Evolutionary conservation across 2,113 vertebrate genomes (phyloP), one percentile per base, ranked within the genome.

Genomic region (Hoplias malabaricus): DNA sequence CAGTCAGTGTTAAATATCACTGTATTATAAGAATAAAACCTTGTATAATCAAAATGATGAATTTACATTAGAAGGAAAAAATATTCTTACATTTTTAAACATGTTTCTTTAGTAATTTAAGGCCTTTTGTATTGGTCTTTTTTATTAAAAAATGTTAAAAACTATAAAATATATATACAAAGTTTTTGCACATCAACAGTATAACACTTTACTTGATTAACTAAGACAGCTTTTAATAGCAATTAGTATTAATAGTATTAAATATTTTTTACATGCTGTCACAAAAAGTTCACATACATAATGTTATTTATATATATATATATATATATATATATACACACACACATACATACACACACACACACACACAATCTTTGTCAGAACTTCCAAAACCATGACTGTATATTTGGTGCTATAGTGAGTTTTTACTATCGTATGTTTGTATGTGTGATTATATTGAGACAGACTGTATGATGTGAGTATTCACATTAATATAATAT

Each of bases 321-420:
- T 36, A 62, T 76, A 69, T 53, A n/a, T n/a, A n/a, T n/a, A n/a
- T n/a, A n/a, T n/a, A n/a, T n/a, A n/a, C n/a, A n/a, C n/a, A n/a
- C n/a, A n/a, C n/a, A n/a, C n/a, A n/a, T n/a, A n/a, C n/a, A n/a
- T n/a, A n/a, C n/a, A n/a, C n/a, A n/a, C n/a, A n/a, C n/a, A n/a
- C n/a, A n/a, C n/a, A n/a, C n/a, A n/a, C n/a, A n/a, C n/a, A n/a
- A n/a, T 43, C 59, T 27, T 12, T n/a, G 33, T 31, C 27, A 69
- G 42, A 25, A 23, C 2, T 57, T 69, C 23, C 23, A 8, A n/a
- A 56, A 33, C 56, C 54, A 13, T 48, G 46, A 56, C 6, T 70
- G 12, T 69, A 19, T 78, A 57, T 76, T 31, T 77, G 74, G 74
- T 77, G 74, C 63, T 77, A 68, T 5, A 43, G 25, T 25, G 40